Percentiles rank a stretch among this genome's conserved stretches.
phyloP scores from a whole-genome alignment of 2,888 invertebrate species.

The Epinotia bilunana region DNA sequence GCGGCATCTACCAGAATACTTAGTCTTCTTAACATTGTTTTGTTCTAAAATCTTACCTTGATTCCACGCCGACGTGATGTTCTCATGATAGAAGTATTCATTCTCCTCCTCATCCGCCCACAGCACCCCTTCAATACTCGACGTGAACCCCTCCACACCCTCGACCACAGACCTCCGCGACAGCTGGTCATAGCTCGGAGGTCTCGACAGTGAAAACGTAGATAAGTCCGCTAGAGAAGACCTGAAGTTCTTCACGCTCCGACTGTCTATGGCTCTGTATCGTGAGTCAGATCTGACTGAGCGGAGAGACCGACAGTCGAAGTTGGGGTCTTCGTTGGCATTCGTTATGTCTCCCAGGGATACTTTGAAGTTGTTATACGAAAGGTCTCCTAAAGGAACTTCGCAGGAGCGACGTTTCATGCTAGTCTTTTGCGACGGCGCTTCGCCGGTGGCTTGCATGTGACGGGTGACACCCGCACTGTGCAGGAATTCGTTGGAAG shows the following conservation, averaged over 20 bases:
- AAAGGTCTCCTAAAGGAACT: conserved; percentile 78
- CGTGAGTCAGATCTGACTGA: conserved; percentile 74
- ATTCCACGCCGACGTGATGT: conserved; percentile 79
- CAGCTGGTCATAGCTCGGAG: conserved; percentile 78
- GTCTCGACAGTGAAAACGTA: conserved; percentile 65
- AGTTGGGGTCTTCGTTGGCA: conserved; percentile 63
- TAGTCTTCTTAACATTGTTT: too few species aligned
- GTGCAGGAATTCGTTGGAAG: conserved; percentile 78
- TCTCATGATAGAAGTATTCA: conserved; percentile 81
- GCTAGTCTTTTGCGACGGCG: conserved; percentile 77
- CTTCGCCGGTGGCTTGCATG: conserved; percentile 79
- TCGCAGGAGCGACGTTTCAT: conserved; percentile 81
- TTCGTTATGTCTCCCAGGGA: conserved; percentile 73
- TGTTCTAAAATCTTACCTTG: conserved; percentile 67
- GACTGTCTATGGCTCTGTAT: conserved; percentile 76
- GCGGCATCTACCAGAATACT: too few species aligned
- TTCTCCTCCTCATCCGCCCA: conserved; percentile 84
- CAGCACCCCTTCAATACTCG: conserved; percentile 81
- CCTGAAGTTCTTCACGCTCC: conserved; percentile 77
- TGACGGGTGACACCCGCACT: conserved; percentile 80
- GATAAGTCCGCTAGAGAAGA: conserved; percentile 76
- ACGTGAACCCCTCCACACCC: conserved; percentile 74
- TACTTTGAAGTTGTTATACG: conserved; percentile 79
- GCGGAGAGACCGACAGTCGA: conserved; percentile 71
- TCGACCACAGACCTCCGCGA: conserved; percentile 77